Evolutionary conservation across 2,888 invertebrate species (phyloP).

Genomic region (Baccha elongata): DNA sequence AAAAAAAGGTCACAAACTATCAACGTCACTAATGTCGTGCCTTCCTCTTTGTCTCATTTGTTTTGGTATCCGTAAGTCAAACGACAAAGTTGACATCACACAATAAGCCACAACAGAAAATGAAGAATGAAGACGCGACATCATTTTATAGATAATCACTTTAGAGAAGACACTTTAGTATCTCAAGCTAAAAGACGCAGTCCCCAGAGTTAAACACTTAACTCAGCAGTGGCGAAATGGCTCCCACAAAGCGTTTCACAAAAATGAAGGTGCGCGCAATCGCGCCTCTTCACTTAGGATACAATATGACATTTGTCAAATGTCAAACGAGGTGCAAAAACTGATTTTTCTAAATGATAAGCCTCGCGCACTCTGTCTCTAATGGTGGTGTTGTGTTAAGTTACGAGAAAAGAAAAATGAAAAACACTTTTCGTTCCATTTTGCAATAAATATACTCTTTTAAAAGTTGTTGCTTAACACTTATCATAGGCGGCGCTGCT

Average conservation of each 20-base stretch:
- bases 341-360: constrained; percentile 64
- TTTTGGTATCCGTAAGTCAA: not conserved
- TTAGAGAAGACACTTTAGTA: not conserved
- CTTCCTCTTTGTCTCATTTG: constrained; percentile 17
- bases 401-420: constrained; percentile 34
- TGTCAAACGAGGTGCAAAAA: constrained; percentile 58
- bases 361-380: not conserved
- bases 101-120: too few relatives aligned
- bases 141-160: constrained; percentile 51
- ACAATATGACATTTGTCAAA: constrained; percentile 71
- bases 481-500: constrained; percentile 22
- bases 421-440: constrained; percentile 47
- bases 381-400: constrained; percentile 41
- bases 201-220: not conserved
- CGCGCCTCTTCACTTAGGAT: constrained; percentile 39
- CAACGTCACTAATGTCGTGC: constrained; percentile 39
- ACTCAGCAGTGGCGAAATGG: constrained; percentile 52
- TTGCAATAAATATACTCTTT: constrained; percentile 41
- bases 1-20: constrained; percentile 45
- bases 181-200: constrained; percentile 13
- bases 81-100: constrained; percentile 62
- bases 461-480: constrained; percentile 44
- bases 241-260: constrained; percentile 41
- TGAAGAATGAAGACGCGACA: constrained; percentile 55
- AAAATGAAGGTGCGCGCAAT: constrained; percentile 44